Conservation (phyloP, 2,888 invertebrate species). For the Eupithecia subfuscata region DNA sequence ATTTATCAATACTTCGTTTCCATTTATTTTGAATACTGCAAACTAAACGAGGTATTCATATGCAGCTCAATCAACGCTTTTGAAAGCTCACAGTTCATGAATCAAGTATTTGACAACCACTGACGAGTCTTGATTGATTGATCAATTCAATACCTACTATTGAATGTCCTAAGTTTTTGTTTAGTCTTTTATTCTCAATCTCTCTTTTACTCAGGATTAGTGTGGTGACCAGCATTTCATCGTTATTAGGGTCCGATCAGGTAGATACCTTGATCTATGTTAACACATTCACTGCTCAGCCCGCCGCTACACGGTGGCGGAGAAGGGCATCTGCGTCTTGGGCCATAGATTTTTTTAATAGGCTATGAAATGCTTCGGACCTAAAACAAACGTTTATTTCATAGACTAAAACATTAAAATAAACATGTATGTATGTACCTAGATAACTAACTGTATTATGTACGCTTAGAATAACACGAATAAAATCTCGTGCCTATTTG, state of each 20-base stretch:
- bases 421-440: background rate
- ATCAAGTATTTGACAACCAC: background rate
- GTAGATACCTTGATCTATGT: too few relatives aligned
- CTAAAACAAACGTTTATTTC: background rate
- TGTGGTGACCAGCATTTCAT: background rate
- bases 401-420: background rate
- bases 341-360: too few relatives aligned
- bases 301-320: too few relatives aligned
- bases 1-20: background rate
- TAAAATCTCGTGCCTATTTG: constrained; percentile 18
- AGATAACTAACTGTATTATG: background rate
- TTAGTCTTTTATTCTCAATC: background rate
- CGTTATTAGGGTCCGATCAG: too few relatives aligned
- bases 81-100: background rate
- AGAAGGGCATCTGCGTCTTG: too few relatives aligned
- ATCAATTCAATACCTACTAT: background rate
- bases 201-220: background rate
- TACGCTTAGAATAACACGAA: constrained; percentile 5
- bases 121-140: background rate
- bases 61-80: constrained; percentile 1
- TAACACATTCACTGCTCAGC: too few relatives aligned
- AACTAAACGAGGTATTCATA: constrained; percentile 1
- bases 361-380: background rate
- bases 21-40: background rate
- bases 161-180: background rate